Base-by-base conservation (phyloP, 2,113 vertebrate species). In the Phalacrocorax carbo region DNA sequence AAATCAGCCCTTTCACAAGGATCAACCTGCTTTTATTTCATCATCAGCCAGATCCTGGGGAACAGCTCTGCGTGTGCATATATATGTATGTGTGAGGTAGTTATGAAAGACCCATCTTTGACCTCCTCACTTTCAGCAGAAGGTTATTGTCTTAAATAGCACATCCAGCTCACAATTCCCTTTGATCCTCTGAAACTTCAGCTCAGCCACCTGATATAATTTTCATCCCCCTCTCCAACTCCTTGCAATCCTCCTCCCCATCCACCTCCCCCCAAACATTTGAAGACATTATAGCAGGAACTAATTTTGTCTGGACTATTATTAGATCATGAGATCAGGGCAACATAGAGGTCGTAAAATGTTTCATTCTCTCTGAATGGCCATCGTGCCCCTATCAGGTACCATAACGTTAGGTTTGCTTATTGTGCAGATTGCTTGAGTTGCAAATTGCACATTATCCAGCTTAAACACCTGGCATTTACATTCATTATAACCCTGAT, bases 381-480 rank as follows among this genome's bases (percentile, higher is more conserved):
- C 97, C 93, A 96, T 97, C 94, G 92, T 93, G 94, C 92, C 95
- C 75, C 95, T 79, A 85, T 93, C 95, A 96, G 97, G 96, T 97
- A 96, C 90, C 70, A 88, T 96, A 98, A 98, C 94, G 86, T 95
- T 97, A 97, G 97, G 96, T 97, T 98, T 98, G 97, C 97, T 98
- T 97, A 97, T 95, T 95, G 88, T 90, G 95, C 94, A 98, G 97
- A 98, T 98, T 98, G 97, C 97, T 97, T 96, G 96, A 97, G 97
- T 98, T 97, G 98, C 97, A 98, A 98, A 98, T 98, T 97, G 97
- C 97, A 95, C 95, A 95, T 96, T 96, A 94, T 89, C 94, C 95
- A 85, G 95, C 94, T 97, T 96, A 97, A 97, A 95, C 96, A 92
- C 97, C 97, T 97, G 98, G 96, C 98, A 97, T 98, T 98, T 98